A percentile compares a stretch with the other conserved stretches of the same genome.
phyloP scores from a whole-genome alignment of 2,797 vertebrate species.

The Setipinna tenuifilis region DNA sequence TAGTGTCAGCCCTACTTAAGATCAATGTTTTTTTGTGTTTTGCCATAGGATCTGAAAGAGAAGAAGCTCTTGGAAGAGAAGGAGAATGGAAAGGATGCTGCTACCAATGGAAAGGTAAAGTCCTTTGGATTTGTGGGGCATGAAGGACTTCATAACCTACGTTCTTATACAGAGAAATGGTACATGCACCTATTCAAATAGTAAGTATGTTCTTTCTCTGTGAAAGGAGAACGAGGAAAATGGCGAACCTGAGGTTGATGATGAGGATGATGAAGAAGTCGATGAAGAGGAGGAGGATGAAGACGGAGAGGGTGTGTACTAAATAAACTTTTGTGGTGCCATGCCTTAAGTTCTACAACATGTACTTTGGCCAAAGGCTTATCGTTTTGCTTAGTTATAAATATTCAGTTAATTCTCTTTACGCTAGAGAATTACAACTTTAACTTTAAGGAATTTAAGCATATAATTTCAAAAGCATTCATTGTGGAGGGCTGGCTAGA shows the following conservation, averaged over 20 bases:
- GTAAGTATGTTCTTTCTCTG: not conserved
- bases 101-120: slow-evolving; percentile 88
- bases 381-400: not conserved
- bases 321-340: not conserved
- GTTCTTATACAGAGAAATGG: not conserved
- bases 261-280: slow-evolving; percentile 91
- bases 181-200: not conserved
- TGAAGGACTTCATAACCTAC: not conserved
- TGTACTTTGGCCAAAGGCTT: not conserved
- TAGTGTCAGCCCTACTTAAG: not conserved
- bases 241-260: slow-evolving; percentile 90
- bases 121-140: not conserved
- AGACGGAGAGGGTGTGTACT: slow-evolving; percentile 82
- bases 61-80: slow-evolving; percentile 92
- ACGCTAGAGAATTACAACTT: not conserved
- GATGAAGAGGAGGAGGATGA: slow-evolving; percentile 95
- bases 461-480: not conserved
- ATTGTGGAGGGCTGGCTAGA: not conserved
- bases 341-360: not conserved
- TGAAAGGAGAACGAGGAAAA: slow-evolving; percentile 92
- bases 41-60: slow-evolving; percentile 87
- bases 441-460: not conserved
- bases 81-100: slow-evolving; percentile 90
- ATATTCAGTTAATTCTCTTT: not conserved
- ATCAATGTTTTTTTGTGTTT: not conserved